Conservation (phyloP, 2,797 vertebrate species). For the Coreius guichenoti region DNA sequence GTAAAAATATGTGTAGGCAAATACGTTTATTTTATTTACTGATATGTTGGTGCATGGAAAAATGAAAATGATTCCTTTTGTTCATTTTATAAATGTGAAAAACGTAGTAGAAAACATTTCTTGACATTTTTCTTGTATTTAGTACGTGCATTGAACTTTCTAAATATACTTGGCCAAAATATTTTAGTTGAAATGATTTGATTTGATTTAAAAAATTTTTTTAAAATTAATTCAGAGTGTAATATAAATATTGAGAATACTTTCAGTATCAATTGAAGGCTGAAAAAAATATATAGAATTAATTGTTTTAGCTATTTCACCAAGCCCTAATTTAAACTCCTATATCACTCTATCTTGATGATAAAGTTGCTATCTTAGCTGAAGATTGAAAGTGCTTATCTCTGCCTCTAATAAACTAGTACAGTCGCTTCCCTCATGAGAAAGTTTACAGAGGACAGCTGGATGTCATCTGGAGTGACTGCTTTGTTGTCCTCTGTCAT, state of each 20-base stretch:
- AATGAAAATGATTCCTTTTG: too few species aligned
- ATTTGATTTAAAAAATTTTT: not conserved
- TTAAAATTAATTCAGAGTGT: not conserved
- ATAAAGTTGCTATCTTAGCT: slow-evolving; percentile 37
- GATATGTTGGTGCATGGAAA: not conserved
- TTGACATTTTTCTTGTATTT: not conserved
- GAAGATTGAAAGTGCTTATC: slow-evolving; percentile 24
- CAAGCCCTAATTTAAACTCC: slow-evolving; percentile 22
- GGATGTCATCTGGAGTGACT: slow-evolving; percentile 24
- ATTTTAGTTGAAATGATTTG: not conserved
- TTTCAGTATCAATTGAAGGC: not conserved
- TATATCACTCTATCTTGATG: slow-evolving; percentile 13
- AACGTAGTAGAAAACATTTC: too few species aligned
- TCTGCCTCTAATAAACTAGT: slow-evolving; percentile 42
- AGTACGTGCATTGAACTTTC: not conserved
- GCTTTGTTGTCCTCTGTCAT: slow-evolving; percentile 22
- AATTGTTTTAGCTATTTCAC: slow-evolving; percentile 23
- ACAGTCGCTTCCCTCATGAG: slow-evolving; percentile 27
- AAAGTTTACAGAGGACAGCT: slow-evolving; percentile 35
- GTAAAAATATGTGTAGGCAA: not conserved
- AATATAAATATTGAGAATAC: not conserved
- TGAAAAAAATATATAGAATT: not conserved
- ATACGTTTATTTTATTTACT: not conserved
- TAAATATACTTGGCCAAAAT: not conserved
- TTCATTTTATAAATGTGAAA: too few species aligned